A percentile compares a stretch with the other conserved stretches of the same genome.
Conservation (phyloP, 2,113 vertebrate species). For the Protomyctophum bolini region DNA sequence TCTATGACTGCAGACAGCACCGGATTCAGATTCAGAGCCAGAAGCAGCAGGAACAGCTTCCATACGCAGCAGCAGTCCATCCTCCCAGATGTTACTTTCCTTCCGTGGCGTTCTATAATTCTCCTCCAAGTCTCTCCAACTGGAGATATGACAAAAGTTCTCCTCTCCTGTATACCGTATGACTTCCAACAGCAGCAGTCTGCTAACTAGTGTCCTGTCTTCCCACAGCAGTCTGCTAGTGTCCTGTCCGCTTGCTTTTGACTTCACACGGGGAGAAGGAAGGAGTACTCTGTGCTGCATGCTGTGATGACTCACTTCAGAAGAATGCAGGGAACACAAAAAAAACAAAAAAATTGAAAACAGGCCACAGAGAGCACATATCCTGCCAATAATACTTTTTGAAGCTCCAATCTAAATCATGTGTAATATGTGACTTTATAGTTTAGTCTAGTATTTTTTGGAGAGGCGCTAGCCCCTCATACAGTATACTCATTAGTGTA, state of each 20-base stretch:
- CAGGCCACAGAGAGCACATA: constrained; percentile 43
- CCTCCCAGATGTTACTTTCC: not conserved
- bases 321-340: constrained; percentile 65
- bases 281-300: constrained; percentile 66
- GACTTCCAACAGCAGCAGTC: constrained; percentile 8
- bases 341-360: constrained; percentile 18
- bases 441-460: too few species aligned
- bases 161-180: not conserved
- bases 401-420: not conserved
- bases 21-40: constrained; percentile 44
- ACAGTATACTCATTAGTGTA: too few species aligned
- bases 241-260: constrained; percentile 54
- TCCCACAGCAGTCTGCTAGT: constrained; percentile 31
- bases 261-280: constrained; percentile 24
- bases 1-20: constrained; percentile 54
- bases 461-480: too few species aligned
- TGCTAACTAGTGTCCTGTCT: constrained; percentile 35
- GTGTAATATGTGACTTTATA: too few species aligned
- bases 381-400: constrained; percentile 29
- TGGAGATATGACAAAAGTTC: not conserved
- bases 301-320: constrained; percentile 68
- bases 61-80: constrained; percentile 50
- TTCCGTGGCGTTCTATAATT: not conserved
- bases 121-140: not conserved
- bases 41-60: constrained; percentile 45